Evolutionary conservation across 2,113 vertebrate species (phyloP), one percentile per base, ranked within the genome.

Genomic region (Cryptoleucopteryx plumbea): DNA sequence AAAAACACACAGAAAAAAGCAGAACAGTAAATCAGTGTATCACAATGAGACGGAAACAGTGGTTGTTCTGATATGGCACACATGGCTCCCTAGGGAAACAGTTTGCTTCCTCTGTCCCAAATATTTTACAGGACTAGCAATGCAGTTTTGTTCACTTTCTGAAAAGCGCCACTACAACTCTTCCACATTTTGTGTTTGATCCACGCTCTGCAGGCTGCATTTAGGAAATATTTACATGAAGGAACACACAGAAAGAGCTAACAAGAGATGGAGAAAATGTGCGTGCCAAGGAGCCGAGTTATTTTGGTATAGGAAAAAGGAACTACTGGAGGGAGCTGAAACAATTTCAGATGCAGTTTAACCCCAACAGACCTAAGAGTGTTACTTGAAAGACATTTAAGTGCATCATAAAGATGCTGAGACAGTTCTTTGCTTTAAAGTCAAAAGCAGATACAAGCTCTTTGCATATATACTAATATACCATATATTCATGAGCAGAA

Each of bases 171-270:
- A 4, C 71, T 52, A 23, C 36, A 48, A 31, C 25, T 67, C 74
- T 90, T 40, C 36, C 62, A 31, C 5, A 6, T n/a, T 77, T 66
- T 45, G 31, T 42, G 53, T 36, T 65, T 75, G 53, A 40, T 92
- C 90, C 62, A 61, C 0, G 0, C 58, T 85, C 67, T 0, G 0
- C 92, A 80, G 53, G 58, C 93, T 93, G 74, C 3, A 0, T 14
- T 94, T 48, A 40, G 78, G 67, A 96, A 96, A 95, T 95, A 96
- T 94, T 96, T 96, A 95, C 82, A 84, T 7, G 12, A 94, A 94
- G 50, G n/a, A 73, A 95, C 74, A 96, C 36, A 92, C 59, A 92
- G 86, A 73, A 67, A 68, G 31, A 86, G 82, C 82, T 88, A 94
- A 93, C 62, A 87, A n/a, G 71, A 68, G 88, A 53, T 10, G 25